Evolutionary conservation across 1,140 invertebrate genomes (phyloP), one percentile per base, ranked within the genome.

Genomic region (Elymnias hypermnestra): DNA sequence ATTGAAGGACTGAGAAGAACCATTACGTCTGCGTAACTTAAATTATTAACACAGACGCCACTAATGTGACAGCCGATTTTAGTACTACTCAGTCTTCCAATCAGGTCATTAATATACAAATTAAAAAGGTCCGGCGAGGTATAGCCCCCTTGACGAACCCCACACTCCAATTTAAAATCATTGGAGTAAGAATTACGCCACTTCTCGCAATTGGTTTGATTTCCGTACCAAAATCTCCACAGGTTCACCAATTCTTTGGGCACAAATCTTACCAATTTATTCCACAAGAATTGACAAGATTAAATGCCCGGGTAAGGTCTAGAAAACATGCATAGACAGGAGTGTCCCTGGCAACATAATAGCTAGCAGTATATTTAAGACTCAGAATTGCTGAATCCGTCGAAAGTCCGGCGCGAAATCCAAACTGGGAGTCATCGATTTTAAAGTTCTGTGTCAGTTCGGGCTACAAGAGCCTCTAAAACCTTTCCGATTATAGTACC

Each of bases 241-340:
- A 49, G 19, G 19, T 23, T 19, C 5, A 36, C 28, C n/a, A 36
- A 8, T 21, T 33, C 7, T 5, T 7, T 7, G 7, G 37, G 38
- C 2, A 26, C 13, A 10, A 9, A 9, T 1, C 26, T 13, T 5
- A 33, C 4, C 5, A 50, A 2, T 10, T 50, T 50, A 3, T 42
- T 15, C 31, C 47, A 50, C 1, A 52, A 19, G 44, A 19, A 21
- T 39, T 40, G 10, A 44, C 25, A 9, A 17, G 5, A 19, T 51
- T 35, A 44, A 51, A 51, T 12, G 49, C 40, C 21, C 42, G 42
- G 8, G 35, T 45, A 3, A 31, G 36, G 13, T 53, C 50, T 1
- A 53, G 21, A 6, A 52, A 45, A 26, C 36, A 39, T 15, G 50
- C 42, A 6, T 45, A 53, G 0, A 53, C 42, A 1, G 28, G 12